These are phyloP conservation scores for Dreissena polymorpha DNA, from an alignment of 1,140 invertebrate species.

Conservation along the genomic window DNA sequence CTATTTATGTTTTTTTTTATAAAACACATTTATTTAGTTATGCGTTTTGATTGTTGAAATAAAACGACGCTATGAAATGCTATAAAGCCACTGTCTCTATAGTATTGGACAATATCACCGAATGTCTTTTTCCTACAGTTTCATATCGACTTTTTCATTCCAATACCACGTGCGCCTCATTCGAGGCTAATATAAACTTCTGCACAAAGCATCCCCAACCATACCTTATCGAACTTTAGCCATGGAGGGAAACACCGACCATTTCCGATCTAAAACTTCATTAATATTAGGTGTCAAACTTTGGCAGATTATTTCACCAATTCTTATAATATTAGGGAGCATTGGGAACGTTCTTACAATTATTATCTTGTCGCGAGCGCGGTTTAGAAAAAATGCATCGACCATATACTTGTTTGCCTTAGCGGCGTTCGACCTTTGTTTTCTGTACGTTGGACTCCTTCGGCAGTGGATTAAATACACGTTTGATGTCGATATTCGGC, in stretches of 20 bases:
- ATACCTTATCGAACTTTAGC: too few relatives aligned
- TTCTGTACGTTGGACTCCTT: conserved; percentile 65
- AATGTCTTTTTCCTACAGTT: too few relatives aligned
- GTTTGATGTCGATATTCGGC: conserved; percentile 54
- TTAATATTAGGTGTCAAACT: conserved; percentile 13
- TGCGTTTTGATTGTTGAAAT: too few relatives aligned
- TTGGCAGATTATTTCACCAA: conserved; percentile 53
- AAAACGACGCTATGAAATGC: too few relatives aligned
- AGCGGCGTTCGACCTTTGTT: conserved; percentile 55
- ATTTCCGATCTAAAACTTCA: conserved; percentile 31
- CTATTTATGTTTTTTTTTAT: too few relatives aligned
- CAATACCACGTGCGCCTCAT: too few relatives aligned
- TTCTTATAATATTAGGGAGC: conserved; percentile 59
- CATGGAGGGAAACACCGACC: not conserved
- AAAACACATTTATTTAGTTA: too few relatives aligned
- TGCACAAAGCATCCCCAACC: too few relatives aligned
- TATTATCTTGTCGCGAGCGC: conserved; percentile 46
- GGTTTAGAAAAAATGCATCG: conserved; percentile 35
- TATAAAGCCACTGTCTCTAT: too few relatives aligned
- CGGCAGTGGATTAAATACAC: conserved; percentile 56
- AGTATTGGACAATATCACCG: too few relatives aligned
- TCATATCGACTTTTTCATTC: too few relatives aligned
- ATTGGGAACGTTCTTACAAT: conserved; percentile 62
- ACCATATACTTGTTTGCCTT: conserved; percentile 60
- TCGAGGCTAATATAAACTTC: too few relatives aligned